These are phyloP conservation scores for Callinectes sapidus DNA, from an alignment of 2,888 invertebrate genomes.

Conservation along the genomic window DNA sequence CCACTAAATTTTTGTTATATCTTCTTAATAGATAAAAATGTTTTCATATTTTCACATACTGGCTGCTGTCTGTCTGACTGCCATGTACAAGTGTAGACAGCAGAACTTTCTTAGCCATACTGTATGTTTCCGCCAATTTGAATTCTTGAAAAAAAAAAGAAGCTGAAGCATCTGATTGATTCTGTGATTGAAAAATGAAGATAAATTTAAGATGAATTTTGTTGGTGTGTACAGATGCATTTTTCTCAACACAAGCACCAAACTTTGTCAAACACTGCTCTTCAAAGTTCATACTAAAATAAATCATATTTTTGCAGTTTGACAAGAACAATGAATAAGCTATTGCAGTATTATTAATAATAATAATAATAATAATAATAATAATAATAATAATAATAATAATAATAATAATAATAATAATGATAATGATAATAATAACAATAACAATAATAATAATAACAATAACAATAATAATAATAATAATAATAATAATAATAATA, in stretches of 20 bases:
- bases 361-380: background rate
- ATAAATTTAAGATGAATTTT: background rate
- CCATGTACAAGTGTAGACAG: too few species aligned
- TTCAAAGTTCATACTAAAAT: background rate
- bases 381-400: background rate
- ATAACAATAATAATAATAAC: background rate
- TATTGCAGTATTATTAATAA: background rate
- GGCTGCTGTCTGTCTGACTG: too few species aligned
- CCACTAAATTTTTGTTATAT: too few species aligned
- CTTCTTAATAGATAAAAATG: too few species aligned
- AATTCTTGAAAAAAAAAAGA: background rate
- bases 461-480: background rate
- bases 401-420: background rate
- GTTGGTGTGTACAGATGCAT: background rate
- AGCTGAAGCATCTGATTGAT: background rate
- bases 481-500: background rate
- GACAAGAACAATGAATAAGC: background rate
- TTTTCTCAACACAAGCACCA: background rate
- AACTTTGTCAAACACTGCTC: background rate
- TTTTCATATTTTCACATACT: too few species aligned
- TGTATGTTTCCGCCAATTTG: too few species aligned
- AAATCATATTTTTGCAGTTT: background rate
- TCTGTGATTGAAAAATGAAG: background rate
- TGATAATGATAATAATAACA: background rate
- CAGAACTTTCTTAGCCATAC: too few species aligned